phyloP scores from a whole-genome alignment of 2,888 invertebrate genomes.

The Hipparchia sbordonii region DNA sequence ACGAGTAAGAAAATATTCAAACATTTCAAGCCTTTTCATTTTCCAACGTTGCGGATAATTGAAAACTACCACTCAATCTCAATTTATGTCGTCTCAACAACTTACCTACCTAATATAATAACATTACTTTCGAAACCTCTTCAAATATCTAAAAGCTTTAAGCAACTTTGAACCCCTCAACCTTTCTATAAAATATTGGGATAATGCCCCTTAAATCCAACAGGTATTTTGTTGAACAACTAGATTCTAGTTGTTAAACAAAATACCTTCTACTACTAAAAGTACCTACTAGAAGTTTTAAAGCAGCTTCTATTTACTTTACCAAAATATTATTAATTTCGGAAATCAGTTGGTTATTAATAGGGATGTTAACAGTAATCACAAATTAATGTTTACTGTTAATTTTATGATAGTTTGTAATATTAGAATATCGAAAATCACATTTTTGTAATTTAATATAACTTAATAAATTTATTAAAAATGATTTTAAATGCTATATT shows the following conservation, averaged over 20 bases:
- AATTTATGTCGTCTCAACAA: slow-evolving; percentile 15
- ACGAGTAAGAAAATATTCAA: background rate
- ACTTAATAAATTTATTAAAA: no score
- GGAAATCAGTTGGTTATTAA: background rate
- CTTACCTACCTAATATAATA: slow-evolving; percentile 18
- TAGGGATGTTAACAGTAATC: no score
- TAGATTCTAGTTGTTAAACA: background rate
- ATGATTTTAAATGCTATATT: no score
- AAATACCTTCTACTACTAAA: no score
- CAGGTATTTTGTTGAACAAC: slow-evolving; percentile 26
- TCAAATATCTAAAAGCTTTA: slow-evolving; percentile 21
- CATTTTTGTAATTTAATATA: no score
- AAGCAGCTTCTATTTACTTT: slow-evolving; percentile 14
- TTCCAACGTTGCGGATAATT: background rate
- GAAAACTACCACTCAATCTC: slow-evolving; percentile 15
- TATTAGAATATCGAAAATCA: no score
- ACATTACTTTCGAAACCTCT: slow-evolving; percentile 10
- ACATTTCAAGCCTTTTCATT: background rate
- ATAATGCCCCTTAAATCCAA: slow-evolving; percentile 32
- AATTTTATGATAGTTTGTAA: no score
- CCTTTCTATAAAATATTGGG: slow-evolving; percentile 31
- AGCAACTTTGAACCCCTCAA: slow-evolving; percentile 25
- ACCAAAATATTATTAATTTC: background rate
- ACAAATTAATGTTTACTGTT: no score
- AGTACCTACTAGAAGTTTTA: slow-evolving; percentile 19